Base-by-base conservation (phyloP, 37 sponge, comb jelly and placozoan genomes). In the Chondrilla cf. caribensis region DNA sequence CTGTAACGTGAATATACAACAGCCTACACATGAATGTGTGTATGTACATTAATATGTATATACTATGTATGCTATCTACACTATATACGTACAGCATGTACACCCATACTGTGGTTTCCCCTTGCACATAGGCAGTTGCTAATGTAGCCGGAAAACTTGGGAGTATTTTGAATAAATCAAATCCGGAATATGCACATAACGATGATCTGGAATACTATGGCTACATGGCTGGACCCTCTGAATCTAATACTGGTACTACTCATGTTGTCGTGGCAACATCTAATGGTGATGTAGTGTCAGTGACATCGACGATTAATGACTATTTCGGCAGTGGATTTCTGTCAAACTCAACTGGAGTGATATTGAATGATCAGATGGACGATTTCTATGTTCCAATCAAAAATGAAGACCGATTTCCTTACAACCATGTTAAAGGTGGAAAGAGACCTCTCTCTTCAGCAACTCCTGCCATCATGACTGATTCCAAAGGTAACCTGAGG, bases 251-350 rank as follows among this genome's bases (percentile, higher is more conserved):
- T 17, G 68, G 68, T 31, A 67, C 68, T 4, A 67, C 68, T 29
- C 68, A 67, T 33, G 14, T 67, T 8, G 31, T 33, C 31, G 68
- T 67, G 11, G 68, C 35, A 28, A 67, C 68, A 2, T 33, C 68
- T 6, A 67, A 7, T 4, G 35, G 31, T 28, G 68, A 28, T 67
- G 51, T 47, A 47, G 68, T 67, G 17, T 8, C 68, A 67, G 68
- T 29, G 33, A 67, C 68, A 33, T 67, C 68, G 17, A 31, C 35
- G 32, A 67, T 67, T 29, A 67, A 67, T 29, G 68, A 67, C 68
- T 67, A 3, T 17, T 67, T 67, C 5, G 68, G 68, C 35, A 67
- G 68, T 67, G 68, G 68, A 8, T 29, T 67, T 33, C 33, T 67
- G 14, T 67, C 68, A 2, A 28, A 17, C 17, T 67, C 68, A 2